Evolutionary conservation across 2,113 vertebrate genomes (phyloP), one percentile per base, ranked within the genome.

Genomic region (Leptodactylus fuscus): DNA sequence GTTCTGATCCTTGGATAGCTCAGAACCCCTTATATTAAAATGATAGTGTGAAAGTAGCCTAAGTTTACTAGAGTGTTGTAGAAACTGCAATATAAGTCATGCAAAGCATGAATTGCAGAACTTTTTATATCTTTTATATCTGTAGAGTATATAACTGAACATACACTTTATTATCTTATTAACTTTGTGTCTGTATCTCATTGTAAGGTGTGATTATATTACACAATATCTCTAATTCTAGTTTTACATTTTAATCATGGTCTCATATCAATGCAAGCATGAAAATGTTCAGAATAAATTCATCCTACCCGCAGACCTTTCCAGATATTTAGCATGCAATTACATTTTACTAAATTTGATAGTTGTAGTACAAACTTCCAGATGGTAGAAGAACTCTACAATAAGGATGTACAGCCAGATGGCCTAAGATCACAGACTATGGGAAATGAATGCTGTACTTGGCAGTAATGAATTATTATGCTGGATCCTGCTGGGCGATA

Each of bases 371-470:
- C 44, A 81, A 67, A 62, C 55, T 20, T 84, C 34, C 77, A 87
- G 60, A 69, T 85, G 73, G 58, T 24, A 67, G n/a, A 27, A 53
- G 24, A 53, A 51, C 55, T 41, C 44, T 41, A 69, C 29, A 51
- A 51, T 24, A 49, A 55, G 60, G 41, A 67, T 53, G 74, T 83
- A 58, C 65, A 49, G 81, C 44, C 83, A 85, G 82, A 85, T 85
- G 74, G 74, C 74, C 76, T 36, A 11, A 70, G 74, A 85, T 78
- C 32, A 69, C 27, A 69, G 83, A 69, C 29, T 36, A 53, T 36
- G 53, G 15, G 44, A 84, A 49, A 84, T 62, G 12, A 65, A 65
- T 49, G 32, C 36, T 49, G 38, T 60, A 24, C 29, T 55, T 53
- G 44, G 74, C 58, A 78, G 29, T 18, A 18, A 38, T 27, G 67